Conservation (phyloP, 2,888 invertebrate genomes). For the Gastrophysa polygoni region DNA sequence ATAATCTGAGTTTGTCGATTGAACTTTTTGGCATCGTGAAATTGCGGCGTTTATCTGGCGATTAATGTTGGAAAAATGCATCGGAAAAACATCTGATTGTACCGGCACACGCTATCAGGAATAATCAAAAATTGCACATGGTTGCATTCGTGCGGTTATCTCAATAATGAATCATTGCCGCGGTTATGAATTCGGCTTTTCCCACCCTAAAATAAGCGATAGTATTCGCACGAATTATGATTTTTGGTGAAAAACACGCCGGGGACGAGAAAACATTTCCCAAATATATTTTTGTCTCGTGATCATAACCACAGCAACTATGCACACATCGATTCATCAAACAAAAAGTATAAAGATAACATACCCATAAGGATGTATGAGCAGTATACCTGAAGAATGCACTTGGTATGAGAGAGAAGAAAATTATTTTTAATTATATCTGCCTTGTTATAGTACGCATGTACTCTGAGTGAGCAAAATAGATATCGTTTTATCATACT, state of each 20-base stretch:
- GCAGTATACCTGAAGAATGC: too few relatives aligned
- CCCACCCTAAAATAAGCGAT: constrained; percentile 20
- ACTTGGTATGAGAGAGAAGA: too few relatives aligned
- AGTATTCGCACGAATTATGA: not conserved
- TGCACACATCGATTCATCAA: too few relatives aligned
- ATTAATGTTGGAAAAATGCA: constrained; percentile 29
- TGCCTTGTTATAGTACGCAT: too few relatives aligned
- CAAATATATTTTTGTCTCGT: not conserved
- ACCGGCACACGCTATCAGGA: constrained; percentile 45
- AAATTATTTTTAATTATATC: too few relatives aligned
- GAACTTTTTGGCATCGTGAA: not conserved
- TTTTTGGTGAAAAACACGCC: not conserved
- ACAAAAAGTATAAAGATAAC: too few relatives aligned
- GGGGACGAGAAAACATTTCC: not conserved
- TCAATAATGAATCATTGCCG: constrained; percentile 32
- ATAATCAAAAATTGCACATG: constrained; percentile 56
- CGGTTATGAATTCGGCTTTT: constrained; percentile 38
- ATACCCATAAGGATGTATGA: too few relatives aligned
- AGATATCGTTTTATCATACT: too few relatives aligned
- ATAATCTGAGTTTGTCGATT: not conserved
- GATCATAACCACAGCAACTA: too few relatives aligned
- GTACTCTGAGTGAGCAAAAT: too few relatives aligned
- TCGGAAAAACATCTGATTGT: constrained; percentile 38
- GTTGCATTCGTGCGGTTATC: constrained; percentile 47
- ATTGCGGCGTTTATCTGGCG: constrained; percentile 7